Percentiles rank a stretch among this genome's conserved stretches.
These are phyloP conservation scores for Diplodus puntazzo DNA, from an alignment of 2,797 vertebrate species.

Conservation along the genomic window DNA sequence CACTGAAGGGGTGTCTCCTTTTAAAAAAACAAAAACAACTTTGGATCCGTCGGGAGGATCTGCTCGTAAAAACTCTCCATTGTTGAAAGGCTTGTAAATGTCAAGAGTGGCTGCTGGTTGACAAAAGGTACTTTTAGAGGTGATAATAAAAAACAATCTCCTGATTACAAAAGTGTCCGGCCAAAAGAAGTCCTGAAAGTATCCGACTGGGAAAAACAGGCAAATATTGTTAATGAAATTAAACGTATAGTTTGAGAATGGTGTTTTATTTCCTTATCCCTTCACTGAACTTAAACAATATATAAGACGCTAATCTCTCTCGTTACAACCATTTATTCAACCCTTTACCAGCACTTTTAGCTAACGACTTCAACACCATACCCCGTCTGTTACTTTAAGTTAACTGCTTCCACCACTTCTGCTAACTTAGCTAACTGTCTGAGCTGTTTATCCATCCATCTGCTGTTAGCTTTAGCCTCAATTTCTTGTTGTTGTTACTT, in stretches of 20 bases:
- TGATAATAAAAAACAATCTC: slow-evolving; percentile 27
- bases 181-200: slow-evolving; percentile 14
- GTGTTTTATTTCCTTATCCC: no score
- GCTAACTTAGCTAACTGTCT: no score
- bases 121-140: not conserved
- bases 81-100: slow-evolving; percentile 29
- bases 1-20: not conserved
- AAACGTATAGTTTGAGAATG: not conserved
- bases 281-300: no score
- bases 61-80: slow-evolving; percentile 31
- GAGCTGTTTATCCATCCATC: no score
- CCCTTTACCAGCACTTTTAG: no score
- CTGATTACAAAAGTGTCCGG: slow-evolving; percentile 26
- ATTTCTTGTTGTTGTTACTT: no score
- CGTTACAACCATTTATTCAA: no score
- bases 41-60: slow-evolving; percentile 2
- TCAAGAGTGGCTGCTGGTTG: slow-evolving; percentile 4
- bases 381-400: not conserved
- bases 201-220: not conserved
- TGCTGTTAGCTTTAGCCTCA: no score
- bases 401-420: no score
- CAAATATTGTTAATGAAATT: not conserved
- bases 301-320: no score
- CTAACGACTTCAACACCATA: no score
- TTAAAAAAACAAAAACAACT: slow-evolving; percentile 1